phyloP scores from a whole-genome alignment of 64 coral and sea anemone genomes.

The Dendrophyllia cribrosa region DNA sequence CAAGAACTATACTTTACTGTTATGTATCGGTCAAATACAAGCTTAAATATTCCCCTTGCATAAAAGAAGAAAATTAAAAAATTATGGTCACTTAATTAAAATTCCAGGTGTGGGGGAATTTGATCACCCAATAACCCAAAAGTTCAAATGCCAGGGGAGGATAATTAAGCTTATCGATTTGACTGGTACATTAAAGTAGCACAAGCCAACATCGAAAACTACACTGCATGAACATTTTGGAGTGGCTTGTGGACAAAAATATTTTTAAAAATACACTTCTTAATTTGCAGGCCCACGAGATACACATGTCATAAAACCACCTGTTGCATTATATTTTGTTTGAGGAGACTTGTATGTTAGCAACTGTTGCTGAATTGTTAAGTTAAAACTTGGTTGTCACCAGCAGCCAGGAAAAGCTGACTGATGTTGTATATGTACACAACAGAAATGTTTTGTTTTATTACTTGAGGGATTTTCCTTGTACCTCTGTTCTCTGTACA shows the following conservation, averaged over 20 bases:
- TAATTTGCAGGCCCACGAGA: not conserved
- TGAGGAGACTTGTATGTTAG: not conserved
- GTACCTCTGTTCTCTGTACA: slow-evolving; percentile 51
- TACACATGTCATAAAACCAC: not conserved
- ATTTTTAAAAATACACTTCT: not conserved
- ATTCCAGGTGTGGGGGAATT: not conserved
- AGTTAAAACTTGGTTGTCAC: not conserved
- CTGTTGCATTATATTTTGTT: not conserved
- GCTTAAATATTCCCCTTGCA: not conserved
- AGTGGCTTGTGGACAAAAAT: not conserved
- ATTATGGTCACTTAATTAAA: slow-evolving; percentile 1
- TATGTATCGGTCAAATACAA: not conserved
- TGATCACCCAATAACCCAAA: not conserved
- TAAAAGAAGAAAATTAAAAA: not conserved
- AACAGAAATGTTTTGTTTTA: slow-evolving; percentile 3
- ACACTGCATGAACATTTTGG: not conserved
- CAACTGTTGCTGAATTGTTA: not conserved
- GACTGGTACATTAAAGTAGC: not conserved
- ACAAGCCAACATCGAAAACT: not conserved
- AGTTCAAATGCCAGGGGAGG: not conserved
- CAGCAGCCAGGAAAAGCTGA: not conserved
- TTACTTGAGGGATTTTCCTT: slow-evolving; percentile 51
- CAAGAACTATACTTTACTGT: not conserved
- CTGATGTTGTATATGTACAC: not conserved
- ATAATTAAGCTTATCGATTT: not conserved